Evolutionary conservation across 2,113 vertebrate genomes (phyloP), one percentile per base, ranked within the genome.

Genomic region (Gymnarchus niloticus): DNA sequence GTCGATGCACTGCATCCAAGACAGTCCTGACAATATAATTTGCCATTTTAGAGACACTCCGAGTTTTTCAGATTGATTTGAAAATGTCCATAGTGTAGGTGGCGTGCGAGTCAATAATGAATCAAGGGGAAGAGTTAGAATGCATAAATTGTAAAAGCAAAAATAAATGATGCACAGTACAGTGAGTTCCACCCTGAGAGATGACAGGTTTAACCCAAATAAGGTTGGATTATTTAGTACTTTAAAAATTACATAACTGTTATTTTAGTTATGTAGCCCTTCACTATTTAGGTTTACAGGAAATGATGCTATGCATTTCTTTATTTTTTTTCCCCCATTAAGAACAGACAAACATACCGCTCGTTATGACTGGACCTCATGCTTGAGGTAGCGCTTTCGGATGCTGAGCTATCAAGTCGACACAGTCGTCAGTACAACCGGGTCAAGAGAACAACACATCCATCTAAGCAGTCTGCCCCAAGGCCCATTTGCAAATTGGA

Each of bases 221-320:
- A 73, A 49, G 28, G 65, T 21, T 6, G 10, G n/a, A 76, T 52
- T 76, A 85, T 52, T 33, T 49, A 73, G 56, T 85, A 28, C 84
- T 54, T 28, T 56, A 85, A 44, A 52, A 25, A 76, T 84, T 41
- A 73, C 25, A 85, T 76, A 85, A 85, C 57, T 17, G 14, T 51
- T 51, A 85, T 37, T 56, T 52, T 56, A 76, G 84, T 76, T 56
- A 85, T 33, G 65, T 28, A 56, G 76, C 6, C 14, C 25, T 80
- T 51, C 49, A 46, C 28, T 51, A 9, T 81, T 33, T 10, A 33
- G 51, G 80, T 12, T 37, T n/a, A 73, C 41, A 51, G 80, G 80
- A 33, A 25, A 54, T 51, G 80, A 54, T 48, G 44, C 46, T 3
- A 78, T 48, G n/a, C 23, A 46, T 12, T 80, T 48, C 12, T 44